Evolutionary conservation across 2,113 vertebrate genomes (phyloP).

Genomic region (Seriola quinqueradiata): DNA sequence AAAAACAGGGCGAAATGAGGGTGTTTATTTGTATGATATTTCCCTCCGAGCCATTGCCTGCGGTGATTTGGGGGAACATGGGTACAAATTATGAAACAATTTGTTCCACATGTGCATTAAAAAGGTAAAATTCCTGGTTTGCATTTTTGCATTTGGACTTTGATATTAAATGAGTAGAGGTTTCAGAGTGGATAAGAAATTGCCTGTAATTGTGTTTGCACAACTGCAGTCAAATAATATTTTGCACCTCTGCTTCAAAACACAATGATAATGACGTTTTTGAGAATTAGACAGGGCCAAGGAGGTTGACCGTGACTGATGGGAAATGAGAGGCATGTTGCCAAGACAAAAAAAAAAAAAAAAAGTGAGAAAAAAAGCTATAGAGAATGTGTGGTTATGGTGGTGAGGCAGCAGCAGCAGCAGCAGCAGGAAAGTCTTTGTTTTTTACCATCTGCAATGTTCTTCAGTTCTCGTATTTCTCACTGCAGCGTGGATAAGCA

Average conservation of each 20-base stretch:
- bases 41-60: not conserved
- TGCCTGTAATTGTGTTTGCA: conserved; percentile 26
- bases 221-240: conserved; percentile 10
- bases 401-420: conserved; percentile 31
- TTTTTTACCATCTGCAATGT: conserved; percentile 39
- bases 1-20: conserved; percentile 4
- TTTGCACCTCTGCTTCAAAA: conserved; percentile 21
- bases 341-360: conserved; percentile 31
- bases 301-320: conserved; percentile 63
- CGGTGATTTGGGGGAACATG: conserved; percentile 3
- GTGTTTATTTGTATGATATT: conserved; percentile 34
- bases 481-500: not conserved
- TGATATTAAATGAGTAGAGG: conserved; percentile 10
- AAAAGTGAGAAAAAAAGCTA: conserved; percentile 38
- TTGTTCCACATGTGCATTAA: conserved; percentile 55
- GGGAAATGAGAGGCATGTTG: conserved; percentile 71
- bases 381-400: conserved; percentile 51
- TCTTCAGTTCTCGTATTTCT: conserved; percentile 51
- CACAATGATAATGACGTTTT: conserved; percentile 42
- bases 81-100: conserved; percentile 23
- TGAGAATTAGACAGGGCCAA: conserved; percentile 49
- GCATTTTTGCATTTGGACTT: conserved; percentile 2
- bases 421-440: conserved; percentile 52
- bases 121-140: conserved; percentile 1
- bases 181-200: not conserved